These are phyloP conservation scores for Ectropis grisescens DNA, from an alignment of 1,140 invertebrate species.

Conservation along the genomic window DNA sequence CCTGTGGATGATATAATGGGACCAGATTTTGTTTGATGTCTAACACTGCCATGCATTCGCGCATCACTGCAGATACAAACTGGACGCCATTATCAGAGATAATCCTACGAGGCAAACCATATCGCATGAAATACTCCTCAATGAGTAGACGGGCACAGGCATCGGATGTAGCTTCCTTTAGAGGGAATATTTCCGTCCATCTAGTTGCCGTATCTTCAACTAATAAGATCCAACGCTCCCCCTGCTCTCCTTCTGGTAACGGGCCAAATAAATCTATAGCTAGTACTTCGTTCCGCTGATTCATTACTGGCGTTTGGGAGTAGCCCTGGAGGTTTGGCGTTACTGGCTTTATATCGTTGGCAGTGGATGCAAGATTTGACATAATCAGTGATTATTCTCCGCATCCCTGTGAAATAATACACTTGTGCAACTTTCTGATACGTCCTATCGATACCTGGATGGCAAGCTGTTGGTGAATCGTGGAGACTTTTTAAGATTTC, in stretches of 20 bases:
- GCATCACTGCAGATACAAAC: no score
- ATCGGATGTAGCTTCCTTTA: constrained; percentile 20
- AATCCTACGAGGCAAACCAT: constrained; percentile 20
- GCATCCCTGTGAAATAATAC: constrained; percentile 14
- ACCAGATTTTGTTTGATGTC: constrained; percentile 22
- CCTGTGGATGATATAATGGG: constrained; percentile 15
- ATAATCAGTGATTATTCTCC: constrained; percentile 7
- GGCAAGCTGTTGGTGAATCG: not conserved
- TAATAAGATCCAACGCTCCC: constrained; percentile 6
- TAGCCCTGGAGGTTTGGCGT: constrained; percentile 21
- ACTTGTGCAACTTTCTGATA: not conserved
- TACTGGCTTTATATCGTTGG: constrained; percentile 19
- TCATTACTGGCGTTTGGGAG: constrained; percentile 11
- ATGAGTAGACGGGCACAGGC: constrained; percentile 16
- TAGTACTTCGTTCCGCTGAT: constrained; percentile 18
- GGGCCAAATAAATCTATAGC: constrained; percentile 15
- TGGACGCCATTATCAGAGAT: constrained; percentile 27
- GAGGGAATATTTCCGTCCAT: constrained; percentile 16
- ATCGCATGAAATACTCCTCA: constrained; percentile 16
- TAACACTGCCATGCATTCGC: constrained; percentile 12
- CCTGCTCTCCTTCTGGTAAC: not conserved
- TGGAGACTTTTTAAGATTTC: constrained; percentile 3
- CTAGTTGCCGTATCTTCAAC: no score
- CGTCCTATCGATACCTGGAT: constrained; percentile 6
- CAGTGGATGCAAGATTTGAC: constrained; percentile 16